These are phyloP conservation scores for Eupeodes latifasciatus DNA, from an alignment of 2,888 invertebrate species.

Conservation along the genomic window DNA sequence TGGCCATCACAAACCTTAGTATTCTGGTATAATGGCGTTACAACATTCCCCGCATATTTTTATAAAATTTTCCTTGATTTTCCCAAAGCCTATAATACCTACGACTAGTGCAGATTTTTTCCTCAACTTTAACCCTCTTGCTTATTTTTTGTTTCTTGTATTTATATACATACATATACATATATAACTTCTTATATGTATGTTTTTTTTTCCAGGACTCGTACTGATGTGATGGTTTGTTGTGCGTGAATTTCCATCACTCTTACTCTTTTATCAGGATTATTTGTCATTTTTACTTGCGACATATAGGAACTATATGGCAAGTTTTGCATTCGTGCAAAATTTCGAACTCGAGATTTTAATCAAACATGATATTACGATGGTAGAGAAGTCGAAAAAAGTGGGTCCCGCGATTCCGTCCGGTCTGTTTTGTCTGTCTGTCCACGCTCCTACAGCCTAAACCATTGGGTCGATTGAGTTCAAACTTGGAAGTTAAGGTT, in stretches of 20 bases:
- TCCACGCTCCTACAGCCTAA: too few relatives aligned
- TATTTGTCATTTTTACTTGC: slow-evolving; percentile 75
- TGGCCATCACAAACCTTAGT: slow-evolving; percentile 18
- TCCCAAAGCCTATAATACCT: slow-evolving; percentile 25
- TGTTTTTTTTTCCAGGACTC: slow-evolving; percentile 29
- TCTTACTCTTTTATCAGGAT: slow-evolving; percentile 50
- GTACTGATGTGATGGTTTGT: slow-evolving; percentile 60
- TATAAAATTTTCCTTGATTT: slow-evolving; percentile 41
- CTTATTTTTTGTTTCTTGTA: slow-evolving; percentile 1
- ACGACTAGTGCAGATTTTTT: slow-evolving; percentile 31
- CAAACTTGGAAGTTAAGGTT: too few relatives aligned
- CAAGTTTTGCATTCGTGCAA: too few relatives aligned
- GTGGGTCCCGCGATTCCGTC: too few relatives aligned
- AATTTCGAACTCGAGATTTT: too few relatives aligned
- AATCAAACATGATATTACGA: too few relatives aligned
- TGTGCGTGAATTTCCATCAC: slow-evolving; percentile 71
- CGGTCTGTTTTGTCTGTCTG: too few relatives aligned
- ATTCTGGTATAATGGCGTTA: slow-evolving; percentile 9
- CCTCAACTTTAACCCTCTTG: slow-evolving; percentile 51
- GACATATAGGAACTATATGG: too few relatives aligned
- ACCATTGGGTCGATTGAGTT: too few relatives aligned
- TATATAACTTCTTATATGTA: background rate
- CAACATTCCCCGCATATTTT: slow-evolving; percentile 56
- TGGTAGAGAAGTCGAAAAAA: too few relatives aligned
- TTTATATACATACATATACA: too few relatives aligned